A percentile compares a stretch with the other conserved stretches of the same genome.
phyloP scores from a whole-genome alignment of 2,797 vertebrate genomes.

The Rhinichthys osculus region DNA sequence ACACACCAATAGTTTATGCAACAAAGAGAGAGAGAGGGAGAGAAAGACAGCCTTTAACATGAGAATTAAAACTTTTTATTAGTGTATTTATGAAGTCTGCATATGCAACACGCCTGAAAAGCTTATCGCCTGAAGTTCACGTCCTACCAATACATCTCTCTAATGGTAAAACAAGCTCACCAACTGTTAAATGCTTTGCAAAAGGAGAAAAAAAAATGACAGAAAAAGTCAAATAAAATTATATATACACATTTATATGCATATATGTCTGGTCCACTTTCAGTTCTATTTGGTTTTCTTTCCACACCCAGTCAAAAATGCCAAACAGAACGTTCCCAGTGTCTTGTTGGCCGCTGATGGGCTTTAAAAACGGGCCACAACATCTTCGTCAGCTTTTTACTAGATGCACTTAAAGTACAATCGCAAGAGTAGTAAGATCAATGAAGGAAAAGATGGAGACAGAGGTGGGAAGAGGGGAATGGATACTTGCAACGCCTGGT shows the following conservation, averaged over 20 bases:
- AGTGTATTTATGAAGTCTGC: conserved; percentile 93
- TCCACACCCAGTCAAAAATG: conserved; percentile 80
- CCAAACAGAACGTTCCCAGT: conserved; percentile 70
- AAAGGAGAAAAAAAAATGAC: conserved; percentile 69
- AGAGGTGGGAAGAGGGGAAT: conserved; percentile 63
- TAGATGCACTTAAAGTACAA: conserved; percentile 86
- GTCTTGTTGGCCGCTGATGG: conserved; percentile 76
- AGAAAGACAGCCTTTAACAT: conserved; percentile 43
- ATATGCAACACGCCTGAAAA: conserved; percentile 92
- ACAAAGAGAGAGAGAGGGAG: neutral
- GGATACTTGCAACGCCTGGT: conserved; percentile 73
- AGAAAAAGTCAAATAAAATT: conserved; percentile 66
- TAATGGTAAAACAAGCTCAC: conserved; percentile 91
- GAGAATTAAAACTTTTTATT: conserved; percentile 93
- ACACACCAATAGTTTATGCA: neutral
- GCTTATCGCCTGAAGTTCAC: conserved; percentile 88
- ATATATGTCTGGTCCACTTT: conserved; percentile 82
- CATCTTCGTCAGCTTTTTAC: conserved; percentile 75
- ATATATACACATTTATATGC: conserved; percentile 80
- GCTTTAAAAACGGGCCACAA: conserved; percentile 77
- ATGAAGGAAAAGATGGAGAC: conserved; percentile 66
- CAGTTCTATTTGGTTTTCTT: conserved; percentile 85
- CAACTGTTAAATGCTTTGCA: conserved; percentile 86
- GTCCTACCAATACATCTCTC: conserved; percentile 87
- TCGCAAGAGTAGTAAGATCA: conserved; percentile 80